phyloP scores from a whole-genome alignment of 2,888 invertebrate species.

The Hypomecis atomaria region DNA sequence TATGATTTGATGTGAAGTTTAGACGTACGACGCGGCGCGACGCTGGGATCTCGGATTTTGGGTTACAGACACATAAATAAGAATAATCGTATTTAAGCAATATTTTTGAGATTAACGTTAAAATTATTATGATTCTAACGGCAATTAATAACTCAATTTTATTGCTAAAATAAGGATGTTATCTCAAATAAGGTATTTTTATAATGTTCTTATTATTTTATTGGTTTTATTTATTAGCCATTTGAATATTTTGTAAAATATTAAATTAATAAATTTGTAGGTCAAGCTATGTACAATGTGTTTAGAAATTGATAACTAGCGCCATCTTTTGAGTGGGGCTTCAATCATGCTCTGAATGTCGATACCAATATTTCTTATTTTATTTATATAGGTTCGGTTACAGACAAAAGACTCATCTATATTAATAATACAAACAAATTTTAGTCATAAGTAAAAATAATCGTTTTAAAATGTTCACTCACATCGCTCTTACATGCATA shows the following conservation, averaged over 20 bases:
- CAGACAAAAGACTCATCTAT: no score
- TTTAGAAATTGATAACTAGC: slow-evolving; percentile 15
- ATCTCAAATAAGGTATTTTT: not conserved
- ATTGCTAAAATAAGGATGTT: not conserved
- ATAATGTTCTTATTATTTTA: not conserved
- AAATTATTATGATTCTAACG: not conserved
- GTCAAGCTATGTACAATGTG: no score
- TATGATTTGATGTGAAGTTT: slow-evolving; percentile 41
- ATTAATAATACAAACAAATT: not conserved
- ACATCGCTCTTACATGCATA: no score
- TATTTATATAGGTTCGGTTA: no score
- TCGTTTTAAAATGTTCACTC: no score
- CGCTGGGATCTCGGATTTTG: slow-evolving; percentile 26
- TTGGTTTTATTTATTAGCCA: not conserved
- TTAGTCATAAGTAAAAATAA: no score
- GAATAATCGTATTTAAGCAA: not conserved
- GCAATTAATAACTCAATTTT: not conserved
- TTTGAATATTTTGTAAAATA: not conserved
- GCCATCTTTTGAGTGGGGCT: slow-evolving; percentile 38
- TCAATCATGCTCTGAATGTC: not conserved
- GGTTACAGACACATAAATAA: not conserved
- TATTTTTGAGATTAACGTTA: not conserved
- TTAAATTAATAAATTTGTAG: no score
- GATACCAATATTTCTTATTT: not conserved
- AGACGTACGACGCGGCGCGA: slow-evolving; percentile 21